Evolutionary conservation across 1,140 invertebrate genomes (phyloP).

Genomic region (Riptortus pedestris): DNA sequence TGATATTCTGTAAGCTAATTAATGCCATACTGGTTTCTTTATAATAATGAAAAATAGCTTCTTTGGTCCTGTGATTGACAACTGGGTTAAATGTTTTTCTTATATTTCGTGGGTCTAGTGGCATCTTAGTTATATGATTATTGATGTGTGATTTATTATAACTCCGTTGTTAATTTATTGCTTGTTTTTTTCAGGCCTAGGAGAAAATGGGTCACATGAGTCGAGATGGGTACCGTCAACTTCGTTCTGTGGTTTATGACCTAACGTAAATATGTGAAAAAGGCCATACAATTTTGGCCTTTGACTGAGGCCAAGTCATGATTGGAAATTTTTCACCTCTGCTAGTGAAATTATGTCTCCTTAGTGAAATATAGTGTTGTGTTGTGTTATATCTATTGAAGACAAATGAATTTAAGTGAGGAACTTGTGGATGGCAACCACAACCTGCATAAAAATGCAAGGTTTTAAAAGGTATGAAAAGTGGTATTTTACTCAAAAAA

Average conservation of each 20-base stretch:
- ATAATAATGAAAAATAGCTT: conserved; percentile 4
- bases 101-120: too few species aligned
- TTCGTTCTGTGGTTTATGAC: conserved; percentile 1
- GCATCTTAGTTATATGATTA: too few species aligned
- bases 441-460: conserved; percentile 18
- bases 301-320: conserved; percentile 9
- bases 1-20: too few species aligned
- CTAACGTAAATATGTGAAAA: conserved; percentile 20
- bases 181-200: conserved; percentile 16
- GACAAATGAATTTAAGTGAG: conserved; percentile 12
- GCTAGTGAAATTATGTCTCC: not conserved
- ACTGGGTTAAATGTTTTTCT: conserved; percentile 11
- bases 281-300: not conserved
- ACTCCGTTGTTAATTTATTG: not conserved
- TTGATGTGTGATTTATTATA: too few species aligned
- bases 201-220: conserved; percentile 25
- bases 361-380: not conserved
- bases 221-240: conserved; percentile 8
- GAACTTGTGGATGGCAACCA: not conserved
- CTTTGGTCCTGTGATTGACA: not conserved
- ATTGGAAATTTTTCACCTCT: not conserved
- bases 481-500: conserved; percentile 3
- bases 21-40: too few species aligned
- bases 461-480: conserved; percentile 9
- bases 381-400: conserved; percentile 2